A percentile compares a stretch with the other conserved stretches of the same genome.
Evolutionary conservation across 2,888 invertebrate genomes (phyloP).

Genomic region (Pseudococcus viburni): DNA sequence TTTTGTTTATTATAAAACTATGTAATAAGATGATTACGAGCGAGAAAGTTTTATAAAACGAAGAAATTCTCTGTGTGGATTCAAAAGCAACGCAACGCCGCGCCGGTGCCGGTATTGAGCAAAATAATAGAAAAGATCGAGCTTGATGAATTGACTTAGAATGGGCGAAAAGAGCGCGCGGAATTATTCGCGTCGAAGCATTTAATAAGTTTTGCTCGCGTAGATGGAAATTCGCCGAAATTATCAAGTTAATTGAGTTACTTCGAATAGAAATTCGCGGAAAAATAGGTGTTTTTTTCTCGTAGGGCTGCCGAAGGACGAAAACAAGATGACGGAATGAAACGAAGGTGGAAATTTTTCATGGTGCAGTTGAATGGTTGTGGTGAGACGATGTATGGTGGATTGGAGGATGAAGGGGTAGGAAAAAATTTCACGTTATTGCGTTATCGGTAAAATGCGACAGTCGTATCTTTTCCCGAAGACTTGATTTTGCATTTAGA

Average conservation of each 20-base stretch:
- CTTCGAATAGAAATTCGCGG: not conserved
- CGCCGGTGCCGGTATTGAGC: not conserved
- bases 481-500: slow-evolving; percentile 17
- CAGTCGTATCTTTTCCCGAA: not conserved
- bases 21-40: slow-evolving; percentile 41
- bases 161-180: not conserved
- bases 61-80: slow-evolving; percentile 1
- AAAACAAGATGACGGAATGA: not conserved
- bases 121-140: slow-evolving; percentile 18
- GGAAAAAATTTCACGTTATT: slow-evolving; percentile 9
- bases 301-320: not conserved
- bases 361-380: not conserved
- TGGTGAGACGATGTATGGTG: not conserved
- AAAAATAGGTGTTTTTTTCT: not conserved
- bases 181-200: slow-evolving; percentile 40
- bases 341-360: not conserved
- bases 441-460: not conserved
- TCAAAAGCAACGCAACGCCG: not conserved
- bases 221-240: slow-evolving; percentile 5
- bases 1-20: slow-evolving; percentile 32
- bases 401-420: not conserved
- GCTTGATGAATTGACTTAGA: slow-evolving; percentile 46
- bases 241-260: slow-evolving; percentile 44
- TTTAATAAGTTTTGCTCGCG: slow-evolving; percentile 22
- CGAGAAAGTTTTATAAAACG: not conserved